A percentile compares a stretch with the other conserved stretches of the same genome.
phyloP scores from a whole-genome alignment of 2,888 invertebrate species.

The Patella caerulea region DNA sequence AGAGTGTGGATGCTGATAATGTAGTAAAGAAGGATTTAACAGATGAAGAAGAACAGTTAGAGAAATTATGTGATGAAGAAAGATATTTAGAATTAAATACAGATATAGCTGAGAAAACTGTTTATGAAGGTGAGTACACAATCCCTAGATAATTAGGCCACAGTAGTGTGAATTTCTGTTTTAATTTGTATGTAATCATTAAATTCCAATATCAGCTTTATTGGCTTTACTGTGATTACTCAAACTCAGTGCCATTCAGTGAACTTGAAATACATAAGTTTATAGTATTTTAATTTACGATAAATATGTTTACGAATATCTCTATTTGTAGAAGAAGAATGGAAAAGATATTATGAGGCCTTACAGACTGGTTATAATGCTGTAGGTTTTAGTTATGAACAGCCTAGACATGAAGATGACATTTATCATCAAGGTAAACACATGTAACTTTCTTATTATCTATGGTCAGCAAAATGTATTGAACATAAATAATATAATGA shows the following conservation, averaged over 20 bases:
- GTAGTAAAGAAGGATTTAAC: conserved; percentile 77
- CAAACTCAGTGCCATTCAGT: no score
- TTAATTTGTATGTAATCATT: neutral
- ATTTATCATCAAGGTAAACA: conserved; percentile 6
- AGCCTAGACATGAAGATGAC: conserved; percentile 21
- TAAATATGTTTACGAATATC: neutral
- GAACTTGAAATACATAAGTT: no score
- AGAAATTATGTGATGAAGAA: conserved; percentile 95
- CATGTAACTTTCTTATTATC: neutral
- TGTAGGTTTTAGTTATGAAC: conserved; percentile 72
- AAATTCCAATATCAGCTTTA: no score
- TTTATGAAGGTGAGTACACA: conserved; percentile 84
- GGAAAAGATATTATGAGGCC: conserved; percentile 86
- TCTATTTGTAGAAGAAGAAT: conserved; percentile 85
- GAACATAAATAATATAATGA: no score
- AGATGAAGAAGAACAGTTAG: conserved; percentile 84
- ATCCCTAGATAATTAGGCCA: no score
- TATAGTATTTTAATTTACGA: neutral
- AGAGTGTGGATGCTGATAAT: conserved; percentile 82
- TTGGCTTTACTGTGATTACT: no score
- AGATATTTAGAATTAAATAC: conserved; percentile 87
- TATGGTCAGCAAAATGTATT: no score
- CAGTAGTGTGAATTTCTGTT: no score
- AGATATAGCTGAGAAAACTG: conserved; percentile 88
- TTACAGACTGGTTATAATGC: conserved; percentile 71